phyloP scores from a whole-genome alignment of 2,113 vertebrate genomes.

The Chloropsis cyanopogon region DNA sequence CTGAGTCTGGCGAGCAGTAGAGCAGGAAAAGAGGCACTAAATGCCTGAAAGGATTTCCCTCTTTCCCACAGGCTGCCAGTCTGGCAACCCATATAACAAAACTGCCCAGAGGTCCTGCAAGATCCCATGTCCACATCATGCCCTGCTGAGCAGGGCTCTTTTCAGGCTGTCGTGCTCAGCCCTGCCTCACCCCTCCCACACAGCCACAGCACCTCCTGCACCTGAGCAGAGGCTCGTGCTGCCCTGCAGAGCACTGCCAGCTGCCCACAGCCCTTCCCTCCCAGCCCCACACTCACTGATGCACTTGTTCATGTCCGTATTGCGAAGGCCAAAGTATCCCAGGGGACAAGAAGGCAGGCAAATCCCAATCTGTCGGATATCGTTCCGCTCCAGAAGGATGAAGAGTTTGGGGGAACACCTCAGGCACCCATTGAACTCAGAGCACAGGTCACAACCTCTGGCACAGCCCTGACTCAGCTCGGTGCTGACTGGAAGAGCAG shows the following conservation, averaged over 20 bases:
- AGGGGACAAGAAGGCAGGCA: constrained; percentile 92
- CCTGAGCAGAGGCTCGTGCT: fast-evolving
- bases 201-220: background rate
- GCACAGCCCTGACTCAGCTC: constrained; percentile 89
- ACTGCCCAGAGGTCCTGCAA: background rate
- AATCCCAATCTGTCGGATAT: constrained; percentile 92
- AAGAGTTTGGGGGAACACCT: constrained; percentile 95
- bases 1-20: background rate
- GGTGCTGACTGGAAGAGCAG: constrained; percentile 80
- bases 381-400: constrained; percentile 94
- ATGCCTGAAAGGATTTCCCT: background rate
- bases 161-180: background rate
- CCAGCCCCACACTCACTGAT: constrained; percentile 83
- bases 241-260: background rate
- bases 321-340: constrained; percentile 95
- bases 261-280: background rate
- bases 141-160: background rate
- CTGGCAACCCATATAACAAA: background rate
- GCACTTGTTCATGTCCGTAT: constrained; percentile 96
- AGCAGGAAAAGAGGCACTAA: background rate
- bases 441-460: constrained; percentile 94
- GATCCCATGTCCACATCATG: fast-evolving
- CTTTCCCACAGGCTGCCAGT: background rate
- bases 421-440: constrained; percentile 95
- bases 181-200: background rate